These are phyloP conservation scores for Megastigmus dorsalis DNA, from an alignment of 2,888 invertebrate genomes.

Conservation along the genomic window DNA sequence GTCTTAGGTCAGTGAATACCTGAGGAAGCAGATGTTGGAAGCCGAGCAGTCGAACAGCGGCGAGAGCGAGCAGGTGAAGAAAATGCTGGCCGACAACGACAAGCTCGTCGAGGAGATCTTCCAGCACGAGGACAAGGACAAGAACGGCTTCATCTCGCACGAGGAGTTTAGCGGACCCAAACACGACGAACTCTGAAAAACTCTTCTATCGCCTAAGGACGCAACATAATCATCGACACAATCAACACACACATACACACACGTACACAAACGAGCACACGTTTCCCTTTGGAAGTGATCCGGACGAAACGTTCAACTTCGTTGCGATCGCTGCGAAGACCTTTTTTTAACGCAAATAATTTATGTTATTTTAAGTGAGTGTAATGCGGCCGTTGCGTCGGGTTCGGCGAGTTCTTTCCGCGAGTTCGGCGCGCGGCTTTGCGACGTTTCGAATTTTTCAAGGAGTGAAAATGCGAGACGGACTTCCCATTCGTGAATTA, in stretches of 20 bases:
- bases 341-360: no score
- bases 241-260: constrained; percentile 4
- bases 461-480: no score
- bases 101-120: constrained; percentile 97
- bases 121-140: constrained; percentile 97
- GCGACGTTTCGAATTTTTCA: no score
- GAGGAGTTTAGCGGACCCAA: constrained; percentile 98
- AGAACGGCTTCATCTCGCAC: constrained; percentile 96
- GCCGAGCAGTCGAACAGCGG: constrained; percentile 79
- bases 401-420: no score
- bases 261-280: not conserved
- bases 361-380: no score
- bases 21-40: constrained; percentile 93
- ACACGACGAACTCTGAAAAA: constrained; percentile 93
- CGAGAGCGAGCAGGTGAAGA: constrained; percentile 86
- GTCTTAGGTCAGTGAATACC: constrained; percentile 89
- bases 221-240: not conserved
- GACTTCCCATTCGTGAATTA: no score
- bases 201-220: not conserved
- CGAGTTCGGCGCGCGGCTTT: no score
- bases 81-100: constrained; percentile 91
- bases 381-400: no score
- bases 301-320: not conserved
- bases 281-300: not conserved
- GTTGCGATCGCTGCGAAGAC: no score